A percentile compares a stretch with the other conserved stretches of the same genome.
Evolutionary conservation across 2,888 invertebrate species (phyloP).

Genomic region (Stramonita haemastoma): DNA sequence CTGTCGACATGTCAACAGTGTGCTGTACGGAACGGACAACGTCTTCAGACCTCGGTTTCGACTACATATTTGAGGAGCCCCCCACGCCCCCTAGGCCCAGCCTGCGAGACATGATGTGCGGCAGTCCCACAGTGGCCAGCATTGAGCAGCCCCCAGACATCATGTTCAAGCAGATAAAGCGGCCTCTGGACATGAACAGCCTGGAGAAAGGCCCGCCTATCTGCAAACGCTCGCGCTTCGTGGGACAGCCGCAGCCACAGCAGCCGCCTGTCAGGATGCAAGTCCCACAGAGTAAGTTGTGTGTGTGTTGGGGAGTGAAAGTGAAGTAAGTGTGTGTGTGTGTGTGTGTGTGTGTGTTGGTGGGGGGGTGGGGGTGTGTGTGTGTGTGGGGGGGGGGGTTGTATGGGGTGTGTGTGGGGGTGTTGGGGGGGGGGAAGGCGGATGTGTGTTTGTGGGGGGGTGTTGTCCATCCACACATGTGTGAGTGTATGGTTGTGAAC

Average conservation of each 20-base stretch:
- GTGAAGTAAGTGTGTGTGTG: neutral
- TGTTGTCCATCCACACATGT: no score
- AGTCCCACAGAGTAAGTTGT: neutral
- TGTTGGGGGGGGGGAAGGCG: neutral
- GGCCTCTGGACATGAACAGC: conserved; percentile 69
- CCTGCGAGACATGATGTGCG: conserved; percentile 63
- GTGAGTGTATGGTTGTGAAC: no score
- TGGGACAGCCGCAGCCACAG: neutral
- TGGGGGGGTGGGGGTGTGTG: neutral
- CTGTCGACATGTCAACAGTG: no score
- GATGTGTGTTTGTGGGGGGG: neutral
- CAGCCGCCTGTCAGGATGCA: neutral
- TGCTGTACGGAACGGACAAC: conserved; percentile 55
- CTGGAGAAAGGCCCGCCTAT: conserved; percentile 72
- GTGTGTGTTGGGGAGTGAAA: neutral
- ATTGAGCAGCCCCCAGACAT: conserved; percentile 63
- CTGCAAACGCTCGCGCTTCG: conserved; percentile 42
- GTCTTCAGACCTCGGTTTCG: conserved; percentile 62
- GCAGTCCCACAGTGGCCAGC: conserved; percentile 63
- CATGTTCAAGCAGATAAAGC: conserved; percentile 63
- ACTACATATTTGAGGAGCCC: conserved; percentile 58
- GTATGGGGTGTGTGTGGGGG: neutral
- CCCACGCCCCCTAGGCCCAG: conserved; percentile 55
- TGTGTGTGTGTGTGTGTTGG: neutral
- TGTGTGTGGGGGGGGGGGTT: neutral